A percentile compares a stretch with the other conserved stretches of the same genome.
Evolutionary conservation across 2,888 invertebrate genomes (phyloP).

Genomic region (Hypena proboscidalis): DNA sequence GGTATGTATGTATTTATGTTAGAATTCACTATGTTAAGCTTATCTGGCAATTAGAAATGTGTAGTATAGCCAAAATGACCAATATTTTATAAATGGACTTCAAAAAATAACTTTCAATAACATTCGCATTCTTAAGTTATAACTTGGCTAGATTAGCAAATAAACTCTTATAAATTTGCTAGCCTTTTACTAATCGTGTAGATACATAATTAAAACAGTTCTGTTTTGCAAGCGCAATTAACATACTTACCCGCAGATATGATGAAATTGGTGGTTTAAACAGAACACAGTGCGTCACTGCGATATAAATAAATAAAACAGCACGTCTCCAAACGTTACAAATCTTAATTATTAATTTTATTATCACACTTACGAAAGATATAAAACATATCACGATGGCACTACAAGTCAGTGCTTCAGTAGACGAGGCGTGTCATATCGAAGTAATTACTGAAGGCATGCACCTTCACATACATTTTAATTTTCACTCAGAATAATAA

Average conservation of each 20-base stretch:
- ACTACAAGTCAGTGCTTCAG: slow-evolving; percentile 82
- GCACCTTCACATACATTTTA: slow-evolving; percentile 17
- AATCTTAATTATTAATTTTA: slow-evolving; percentile 76
- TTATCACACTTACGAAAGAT: slow-evolving; percentile 85
- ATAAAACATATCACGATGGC: slow-evolving; percentile 84
- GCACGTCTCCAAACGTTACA: slow-evolving; percentile 46
- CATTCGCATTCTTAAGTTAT: too few relatives aligned
- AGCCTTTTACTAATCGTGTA: too few relatives aligned
- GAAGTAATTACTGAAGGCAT: slow-evolving; percentile 47
- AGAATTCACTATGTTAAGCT: too few relatives aligned
- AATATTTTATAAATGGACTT: too few relatives aligned
- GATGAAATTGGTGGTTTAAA: slow-evolving; percentile 1
- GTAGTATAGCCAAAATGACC: too few relatives aligned
- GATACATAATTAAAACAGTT: too few relatives aligned
- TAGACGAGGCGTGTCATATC: slow-evolving; percentile 55
- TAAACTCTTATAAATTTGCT: too few relatives aligned
- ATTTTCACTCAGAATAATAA: slow-evolving; percentile 46
- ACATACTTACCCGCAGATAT: neutral
- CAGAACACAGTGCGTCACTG: neutral
- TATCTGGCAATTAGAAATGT: too few relatives aligned
- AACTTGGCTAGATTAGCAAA: too few relatives aligned
- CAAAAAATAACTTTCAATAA: too few relatives aligned
- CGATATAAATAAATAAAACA: slow-evolving; percentile 45
- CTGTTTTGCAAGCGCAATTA: too few relatives aligned
- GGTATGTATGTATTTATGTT: too few relatives aligned